Evolutionary conservation across 2,797 vertebrate genomes (phyloP).

Genomic region (Neomorphus geoffroyi): DNA sequence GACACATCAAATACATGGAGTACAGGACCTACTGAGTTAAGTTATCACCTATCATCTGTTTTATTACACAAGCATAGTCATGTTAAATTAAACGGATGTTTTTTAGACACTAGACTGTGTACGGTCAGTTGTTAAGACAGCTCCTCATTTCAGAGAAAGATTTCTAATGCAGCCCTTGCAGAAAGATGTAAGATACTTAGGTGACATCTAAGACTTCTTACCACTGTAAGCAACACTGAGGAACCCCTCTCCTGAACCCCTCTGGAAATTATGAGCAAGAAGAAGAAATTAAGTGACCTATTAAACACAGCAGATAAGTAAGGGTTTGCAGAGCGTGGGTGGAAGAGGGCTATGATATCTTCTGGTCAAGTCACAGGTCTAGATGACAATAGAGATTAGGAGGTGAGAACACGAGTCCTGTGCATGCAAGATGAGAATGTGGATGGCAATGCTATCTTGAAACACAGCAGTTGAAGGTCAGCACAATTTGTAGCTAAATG

Average conservation of each 20-base stretch:
- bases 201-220: neutral
- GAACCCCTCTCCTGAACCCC: neutral
- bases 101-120: neutral
- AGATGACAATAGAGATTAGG: neutral
- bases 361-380: neutral
- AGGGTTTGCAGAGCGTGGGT: neutral
- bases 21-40: neutral
- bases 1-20: neutral
- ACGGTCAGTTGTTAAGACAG: neutral
- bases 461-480: neutral
- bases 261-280: neutral
- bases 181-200: neutral
- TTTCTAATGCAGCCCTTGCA: neutral
- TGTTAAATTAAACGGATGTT: neutral
- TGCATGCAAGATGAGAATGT: neutral
- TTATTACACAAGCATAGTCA: neutral
- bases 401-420: neutral
- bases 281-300: neutral
- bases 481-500: neutral
- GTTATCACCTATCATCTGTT: neutral
- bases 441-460: neutral
- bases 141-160: neutral
- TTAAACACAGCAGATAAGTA: neutral
- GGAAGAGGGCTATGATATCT: neutral
- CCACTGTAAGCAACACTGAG: neutral